Evolutionary conservation across 1,140 invertebrate genomes (phyloP).

Genomic region (Prorops nasuta): DNA sequence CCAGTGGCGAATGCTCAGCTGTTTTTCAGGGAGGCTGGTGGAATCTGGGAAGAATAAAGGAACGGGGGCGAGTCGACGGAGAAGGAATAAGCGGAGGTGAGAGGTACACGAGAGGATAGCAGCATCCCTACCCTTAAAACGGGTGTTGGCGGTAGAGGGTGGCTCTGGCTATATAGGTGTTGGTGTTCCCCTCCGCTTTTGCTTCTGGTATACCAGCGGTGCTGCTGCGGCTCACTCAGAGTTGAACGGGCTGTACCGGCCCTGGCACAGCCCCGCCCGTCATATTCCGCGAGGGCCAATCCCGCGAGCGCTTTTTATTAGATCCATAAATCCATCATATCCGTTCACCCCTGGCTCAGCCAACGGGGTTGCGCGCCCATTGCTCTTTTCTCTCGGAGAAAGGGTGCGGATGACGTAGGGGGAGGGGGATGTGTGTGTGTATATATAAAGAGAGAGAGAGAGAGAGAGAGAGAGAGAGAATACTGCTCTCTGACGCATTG

Average conservation of each 20-base stretch:
- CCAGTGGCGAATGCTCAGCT: too few relatives aligned
- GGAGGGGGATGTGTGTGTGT: too few relatives aligned
- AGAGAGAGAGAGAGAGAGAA: too few relatives aligned
- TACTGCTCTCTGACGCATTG: slow-evolving; percentile 51
- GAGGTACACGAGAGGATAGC: slow-evolving; percentile 18
- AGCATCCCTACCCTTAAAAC: too few relatives aligned
- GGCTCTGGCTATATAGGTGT: too few relatives aligned
- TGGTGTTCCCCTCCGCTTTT: too few relatives aligned
- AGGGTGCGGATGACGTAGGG: too few relatives aligned
- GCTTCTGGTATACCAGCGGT: too few relatives aligned
- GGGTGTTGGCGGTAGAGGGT: slow-evolving; percentile 25
- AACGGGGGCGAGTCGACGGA: slow-evolving; percentile 28
- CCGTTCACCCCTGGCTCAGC: slow-evolving; percentile 20
- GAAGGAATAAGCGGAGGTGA: slow-evolving; percentile 9
- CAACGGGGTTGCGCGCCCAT: slow-evolving; percentile 28
- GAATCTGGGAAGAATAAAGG: too few relatives aligned
- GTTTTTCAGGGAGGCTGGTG: too few relatives aligned
- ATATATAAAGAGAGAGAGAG: too few relatives aligned
- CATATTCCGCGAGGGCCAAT: slow-evolving; percentile 56
- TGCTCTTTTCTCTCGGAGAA: slow-evolving; percentile 16
- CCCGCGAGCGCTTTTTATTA: slow-evolving; percentile 55
- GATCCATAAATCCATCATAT: slow-evolving; percentile 62
- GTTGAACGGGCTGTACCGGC: slow-evolving; percentile 45
- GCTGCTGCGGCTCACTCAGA: slow-evolving; percentile 43
- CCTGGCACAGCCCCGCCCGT: slow-evolving; percentile 51